These are phyloP conservation scores for Blera fallax DNA, from an alignment of 2,888 invertebrate genomes.

Conservation along the genomic window DNA sequence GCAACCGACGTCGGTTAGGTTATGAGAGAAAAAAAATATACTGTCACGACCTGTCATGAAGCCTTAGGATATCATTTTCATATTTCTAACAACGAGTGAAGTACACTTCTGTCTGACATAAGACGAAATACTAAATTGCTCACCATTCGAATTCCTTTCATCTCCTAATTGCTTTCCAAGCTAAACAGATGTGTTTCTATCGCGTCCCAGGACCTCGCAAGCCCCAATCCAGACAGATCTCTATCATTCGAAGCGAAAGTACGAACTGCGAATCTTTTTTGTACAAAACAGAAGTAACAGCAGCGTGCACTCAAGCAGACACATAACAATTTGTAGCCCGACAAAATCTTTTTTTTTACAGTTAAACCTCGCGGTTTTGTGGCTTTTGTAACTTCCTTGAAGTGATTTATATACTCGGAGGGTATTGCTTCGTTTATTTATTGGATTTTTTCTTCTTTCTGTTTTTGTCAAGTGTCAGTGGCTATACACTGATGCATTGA, in stretches of 20 bases:
- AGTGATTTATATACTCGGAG: constrained; percentile 35
- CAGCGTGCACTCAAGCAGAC: background rate
- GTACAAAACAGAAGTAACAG: background rate
- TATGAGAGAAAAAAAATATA: background rate
- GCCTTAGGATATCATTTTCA: constrained; percentile 16
- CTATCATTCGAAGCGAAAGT: constrained; percentile 15
- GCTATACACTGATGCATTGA: background rate
- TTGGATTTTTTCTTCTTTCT: background rate
- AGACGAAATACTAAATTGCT: background rate
- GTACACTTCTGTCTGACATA: background rate
- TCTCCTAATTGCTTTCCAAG: constrained; percentile 29
- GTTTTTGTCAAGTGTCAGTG: background rate
- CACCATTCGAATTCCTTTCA: background rate
- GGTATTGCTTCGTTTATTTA: background rate
- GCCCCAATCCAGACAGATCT: background rate
- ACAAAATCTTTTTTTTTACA: constrained; percentile 32
- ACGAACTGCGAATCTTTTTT: background rate
- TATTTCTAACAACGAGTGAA: background rate
- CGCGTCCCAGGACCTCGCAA: constrained; percentile 14
- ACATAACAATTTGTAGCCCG: constrained; percentile 33
- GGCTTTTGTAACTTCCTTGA: constrained; percentile 50
- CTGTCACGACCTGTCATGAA: constrained; percentile 28
- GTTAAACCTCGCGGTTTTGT: constrained; percentile 33
- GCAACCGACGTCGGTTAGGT: background rate
- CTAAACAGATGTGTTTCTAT: constrained; percentile 4